Evolutionary conservation across 2,797 vertebrate genomes (phyloP).

Genomic region (Helarctos malayanus): DNA sequence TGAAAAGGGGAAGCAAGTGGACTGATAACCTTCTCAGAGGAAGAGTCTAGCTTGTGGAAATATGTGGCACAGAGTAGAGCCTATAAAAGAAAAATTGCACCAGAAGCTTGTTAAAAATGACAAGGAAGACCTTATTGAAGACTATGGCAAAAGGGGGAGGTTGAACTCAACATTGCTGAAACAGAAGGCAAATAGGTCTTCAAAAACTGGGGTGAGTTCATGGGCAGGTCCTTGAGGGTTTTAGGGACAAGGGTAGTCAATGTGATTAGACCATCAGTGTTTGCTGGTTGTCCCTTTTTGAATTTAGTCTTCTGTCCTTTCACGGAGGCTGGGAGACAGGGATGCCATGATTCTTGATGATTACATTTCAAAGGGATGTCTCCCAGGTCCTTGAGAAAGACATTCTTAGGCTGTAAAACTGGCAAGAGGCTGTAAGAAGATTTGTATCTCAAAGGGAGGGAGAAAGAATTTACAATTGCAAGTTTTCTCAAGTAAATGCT

Average conservation of each 20-base stretch:
- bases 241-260: background rate
- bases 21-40: background rate
- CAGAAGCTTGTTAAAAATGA: background rate
- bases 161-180: background rate
- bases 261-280: background rate
- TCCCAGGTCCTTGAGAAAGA: background rate
- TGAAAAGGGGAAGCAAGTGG: background rate
- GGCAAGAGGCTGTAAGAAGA: background rate
- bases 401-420: background rate
- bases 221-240: background rate
- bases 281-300: background rate
- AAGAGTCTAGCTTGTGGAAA: background rate
- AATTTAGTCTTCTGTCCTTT: background rate
- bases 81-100: background rate
- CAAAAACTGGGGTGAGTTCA: background rate
- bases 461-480: background rate
- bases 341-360: background rate
- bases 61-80: background rate
- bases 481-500: background rate
- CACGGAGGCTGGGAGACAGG: background rate
- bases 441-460: background rate
- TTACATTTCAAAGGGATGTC: background rate
- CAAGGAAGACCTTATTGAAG: background rate
- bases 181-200: background rate
- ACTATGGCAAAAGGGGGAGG: background rate